Evolutionary conservation across 2,797 vertebrate species (phyloP), one percentile per base, ranked within the genome.

Genomic region (Clarias fuscus): DNA sequence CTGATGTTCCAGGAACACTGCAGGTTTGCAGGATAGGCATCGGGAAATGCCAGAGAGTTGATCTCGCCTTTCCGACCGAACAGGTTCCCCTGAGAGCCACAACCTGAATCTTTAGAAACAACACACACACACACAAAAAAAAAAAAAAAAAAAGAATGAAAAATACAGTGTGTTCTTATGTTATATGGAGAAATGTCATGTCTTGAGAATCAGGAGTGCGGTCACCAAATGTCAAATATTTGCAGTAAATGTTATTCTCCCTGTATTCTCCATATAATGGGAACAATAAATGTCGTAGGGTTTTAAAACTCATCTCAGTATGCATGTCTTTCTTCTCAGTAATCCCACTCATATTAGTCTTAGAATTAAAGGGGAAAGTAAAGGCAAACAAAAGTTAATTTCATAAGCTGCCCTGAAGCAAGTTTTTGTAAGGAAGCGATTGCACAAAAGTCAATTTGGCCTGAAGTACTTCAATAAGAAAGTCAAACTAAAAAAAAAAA

Each of bases 1-100:
- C 88, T 90, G 84, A 96, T 96, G 86, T 87, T 92, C 95, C 95
- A 97, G 40, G 84, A 91, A 85, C 88, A 94, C 2, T 58, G 88
- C 27, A 93, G 91, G 86, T 95, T 84, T 48, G 92, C 84, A 15
- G 95, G 95, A 88, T 95, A 96, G 2, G 93, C 24, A 77, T 94
- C 89, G 53, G 94, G 95, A 89, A 91, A 95, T 56, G 93, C 94
- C 86, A 75, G 48, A 10, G 95, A 95, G 43, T 92, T 89, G 88
- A 96, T 84, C 64, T 88, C 86, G 62, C 95, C 95, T 89, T 95
- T 95, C 10, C 93, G 91, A 13, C 94, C 95, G 0, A 65, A 17
- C 24, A 94, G 87, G 37, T 90, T 88, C 14, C 84, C 83, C 24
- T 90, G 85, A 83, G 89, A 92, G 1, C 81, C 92, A 75, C 90